phyloP scores from a whole-genome alignment of 1,140 invertebrate species.

The Bombus terrestris region DNA sequence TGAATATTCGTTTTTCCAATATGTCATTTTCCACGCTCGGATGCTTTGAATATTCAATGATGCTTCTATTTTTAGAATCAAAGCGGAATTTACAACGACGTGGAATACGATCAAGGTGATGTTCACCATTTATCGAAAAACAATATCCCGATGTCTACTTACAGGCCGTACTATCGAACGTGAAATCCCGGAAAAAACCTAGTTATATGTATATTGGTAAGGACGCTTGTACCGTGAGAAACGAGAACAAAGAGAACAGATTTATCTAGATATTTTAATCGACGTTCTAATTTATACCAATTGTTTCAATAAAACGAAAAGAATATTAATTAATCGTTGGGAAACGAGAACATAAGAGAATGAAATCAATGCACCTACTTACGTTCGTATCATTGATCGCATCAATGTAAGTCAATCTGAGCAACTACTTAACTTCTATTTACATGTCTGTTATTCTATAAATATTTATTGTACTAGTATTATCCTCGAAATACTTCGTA shows the following conservation, averaged over 20 bases:
- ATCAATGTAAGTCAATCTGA: conserved; percentile 10
- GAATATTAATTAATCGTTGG: neutral
- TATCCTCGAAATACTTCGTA: neutral
- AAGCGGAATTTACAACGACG: conserved; percentile 94
- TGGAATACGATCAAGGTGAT: conserved; percentile 90
- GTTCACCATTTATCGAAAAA: conserved; percentile 84
- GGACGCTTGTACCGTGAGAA: neutral
- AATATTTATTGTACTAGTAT: conserved; percentile 44
- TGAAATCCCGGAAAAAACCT: conserved; percentile 54
- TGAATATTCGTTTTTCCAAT: conserved; percentile 75
- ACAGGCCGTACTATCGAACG: conserved; percentile 83
- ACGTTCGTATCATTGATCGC: conserved; percentile 8
- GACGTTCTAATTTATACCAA: neutral
- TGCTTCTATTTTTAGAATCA: conserved; percentile 86
- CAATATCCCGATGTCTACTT: conserved; percentile 88
- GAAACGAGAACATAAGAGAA: neutral
- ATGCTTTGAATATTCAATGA: neutral
- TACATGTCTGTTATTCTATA: conserved; percentile 21
- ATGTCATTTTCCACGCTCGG: neutral
- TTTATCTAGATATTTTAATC: neutral
- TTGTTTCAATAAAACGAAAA: neutral
- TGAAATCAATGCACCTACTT: conserved; percentile 7
- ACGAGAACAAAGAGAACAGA: too few species aligned
- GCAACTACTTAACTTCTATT: conserved; percentile 26
- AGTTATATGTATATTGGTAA: conserved; percentile 16